Conservation (phyloP, 2,113 vertebrate species). For the Deroptyus accipitrinus region DNA sequence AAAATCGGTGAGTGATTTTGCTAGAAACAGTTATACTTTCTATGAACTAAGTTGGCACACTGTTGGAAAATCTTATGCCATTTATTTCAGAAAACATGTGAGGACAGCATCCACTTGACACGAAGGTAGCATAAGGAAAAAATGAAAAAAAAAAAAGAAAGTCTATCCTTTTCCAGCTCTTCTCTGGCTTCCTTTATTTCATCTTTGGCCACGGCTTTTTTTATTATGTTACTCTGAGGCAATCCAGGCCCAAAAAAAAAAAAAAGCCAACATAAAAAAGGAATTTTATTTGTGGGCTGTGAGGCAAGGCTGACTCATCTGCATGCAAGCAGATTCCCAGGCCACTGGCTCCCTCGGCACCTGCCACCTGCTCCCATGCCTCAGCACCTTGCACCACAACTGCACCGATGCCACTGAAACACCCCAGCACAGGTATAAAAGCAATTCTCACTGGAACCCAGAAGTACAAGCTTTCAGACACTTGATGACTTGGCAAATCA, state of each 20-base stretch:
- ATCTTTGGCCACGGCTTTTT: neutral
- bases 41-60: neutral
- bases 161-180: neutral
- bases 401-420: neutral
- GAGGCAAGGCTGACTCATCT: conserved; percentile 7
- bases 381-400: neutral
- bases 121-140: neutral
- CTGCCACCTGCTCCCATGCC: neutral
- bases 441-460: neutral
- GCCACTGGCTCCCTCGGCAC: neutral
- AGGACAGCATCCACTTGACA: neutral
- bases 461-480: neutral
- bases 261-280: neutral
- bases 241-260: neutral
- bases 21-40: neutral
- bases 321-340: neutral
- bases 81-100: neutral
- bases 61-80: neutral
- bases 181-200: neutral
- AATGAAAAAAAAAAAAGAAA: neutral
- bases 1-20: neutral
- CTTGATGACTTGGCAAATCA: neutral
- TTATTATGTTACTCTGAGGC: neutral
- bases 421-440: neutral
- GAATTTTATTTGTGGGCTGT: accelerated